phyloP scores from a whole-genome alignment of 2,888 invertebrate species.

The Hofmannophila pseudospretella region DNA sequence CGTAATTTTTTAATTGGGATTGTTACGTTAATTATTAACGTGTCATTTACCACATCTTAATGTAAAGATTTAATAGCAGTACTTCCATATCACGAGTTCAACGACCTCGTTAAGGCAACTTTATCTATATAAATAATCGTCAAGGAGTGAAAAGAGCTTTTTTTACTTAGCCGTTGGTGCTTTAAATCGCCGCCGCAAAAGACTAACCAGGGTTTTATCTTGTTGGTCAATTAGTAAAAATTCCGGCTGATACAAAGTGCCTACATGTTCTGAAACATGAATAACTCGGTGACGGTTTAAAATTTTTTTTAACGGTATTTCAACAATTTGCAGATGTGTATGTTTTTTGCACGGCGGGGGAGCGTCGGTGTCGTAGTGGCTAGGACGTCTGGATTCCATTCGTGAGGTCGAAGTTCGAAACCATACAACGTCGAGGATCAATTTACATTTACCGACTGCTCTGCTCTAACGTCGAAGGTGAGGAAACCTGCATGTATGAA shows the following conservation, averaged over 20 bases:
- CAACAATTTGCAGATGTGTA: background rate
- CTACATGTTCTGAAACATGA: background rate
- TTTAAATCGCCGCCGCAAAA: background rate
- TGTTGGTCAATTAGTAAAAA: background rate
- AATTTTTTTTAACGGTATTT: background rate
- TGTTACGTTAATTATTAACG: no score
- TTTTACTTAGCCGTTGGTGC: background rate
- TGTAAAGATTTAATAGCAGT: background rate
- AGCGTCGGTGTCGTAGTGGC: no score
- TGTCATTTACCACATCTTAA: no score
- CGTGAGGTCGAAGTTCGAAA: no score
- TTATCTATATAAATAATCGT: slow-evolving; percentile 1
- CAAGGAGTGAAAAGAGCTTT: background rate
- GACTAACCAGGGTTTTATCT: background rate
- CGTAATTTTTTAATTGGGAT: no score
- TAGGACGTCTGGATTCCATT: no score
- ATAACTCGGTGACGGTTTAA: background rate
- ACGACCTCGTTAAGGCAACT: background rate
- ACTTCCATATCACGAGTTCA: background rate
- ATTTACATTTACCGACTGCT: no score
- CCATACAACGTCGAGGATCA: no score
- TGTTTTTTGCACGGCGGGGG: background rate
- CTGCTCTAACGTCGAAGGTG: no score
- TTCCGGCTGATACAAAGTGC: background rate
- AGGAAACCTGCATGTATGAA: no score